phyloP scores from a whole-genome alignment of 2,888 invertebrate species.

The Aromia moschata region DNA sequence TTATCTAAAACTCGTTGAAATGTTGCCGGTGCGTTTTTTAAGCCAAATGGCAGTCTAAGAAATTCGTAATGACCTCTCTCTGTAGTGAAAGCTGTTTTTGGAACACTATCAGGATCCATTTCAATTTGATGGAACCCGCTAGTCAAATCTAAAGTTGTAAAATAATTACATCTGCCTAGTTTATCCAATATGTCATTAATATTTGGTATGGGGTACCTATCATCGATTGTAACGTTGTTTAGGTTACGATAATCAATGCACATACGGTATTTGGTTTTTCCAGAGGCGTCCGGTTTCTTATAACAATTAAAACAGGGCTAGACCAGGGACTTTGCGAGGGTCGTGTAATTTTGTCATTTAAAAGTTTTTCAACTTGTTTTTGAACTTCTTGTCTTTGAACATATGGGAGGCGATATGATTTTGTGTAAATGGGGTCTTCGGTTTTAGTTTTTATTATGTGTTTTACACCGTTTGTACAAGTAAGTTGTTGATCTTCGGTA shows the following conservation, averaged over 20 bases:
- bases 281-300: not conserved
- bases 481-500: not conserved
- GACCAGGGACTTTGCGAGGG: too few relatives aligned
- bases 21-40: slow-evolving; percentile 33
- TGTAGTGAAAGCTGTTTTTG: slow-evolving; percentile 30
- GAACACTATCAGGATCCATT: slow-evolving; percentile 21
- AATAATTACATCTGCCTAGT: not conserved
- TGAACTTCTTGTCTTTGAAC: slow-evolving; percentile 18
- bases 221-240: not conserved
- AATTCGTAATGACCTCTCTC: slow-evolving; percentile 24
- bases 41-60: slow-evolving; percentile 27
- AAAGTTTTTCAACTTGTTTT: slow-evolving; percentile 15
- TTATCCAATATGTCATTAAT: not conserved
- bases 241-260: not conserved
- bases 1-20: slow-evolving; percentile 33
- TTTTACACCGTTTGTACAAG: not conserved
- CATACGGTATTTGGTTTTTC: not conserved
- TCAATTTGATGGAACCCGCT: too few relatives aligned
- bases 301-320: too few relatives aligned
- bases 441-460: slow-evolving; percentile 2
- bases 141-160: not conserved
- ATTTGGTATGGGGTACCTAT: not conserved
- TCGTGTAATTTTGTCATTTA: too few relatives aligned
- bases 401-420: slow-evolving; percentile 23
- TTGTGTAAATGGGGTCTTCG: slow-evolving; percentile 8